These are phyloP conservation scores for Argyresthia goedartella DNA, from an alignment of 2,888 invertebrate species.

Conservation along the genomic window DNA sequence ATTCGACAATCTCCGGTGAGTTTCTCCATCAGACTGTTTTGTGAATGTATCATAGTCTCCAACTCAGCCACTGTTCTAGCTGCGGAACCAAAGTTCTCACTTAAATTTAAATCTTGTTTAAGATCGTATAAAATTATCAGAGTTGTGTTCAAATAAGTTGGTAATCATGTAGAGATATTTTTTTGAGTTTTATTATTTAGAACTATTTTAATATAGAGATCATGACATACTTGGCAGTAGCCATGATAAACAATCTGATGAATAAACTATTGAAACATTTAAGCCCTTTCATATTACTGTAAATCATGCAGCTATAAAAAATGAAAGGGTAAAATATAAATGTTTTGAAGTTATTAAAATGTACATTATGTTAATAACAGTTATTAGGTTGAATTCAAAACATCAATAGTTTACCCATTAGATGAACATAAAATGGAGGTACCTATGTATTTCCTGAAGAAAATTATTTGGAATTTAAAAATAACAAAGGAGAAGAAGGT, in stretches of 20 bases:
- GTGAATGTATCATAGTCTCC: slow-evolving; percentile 90
- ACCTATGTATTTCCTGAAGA: not conserved
- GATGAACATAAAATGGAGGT: slow-evolving; percentile 16
- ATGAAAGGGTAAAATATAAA: slow-evolving; percentile 70
- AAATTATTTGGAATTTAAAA: too few species aligned
- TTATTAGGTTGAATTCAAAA: slow-evolving; percentile 37
- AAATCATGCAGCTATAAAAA: slow-evolving; percentile 53
- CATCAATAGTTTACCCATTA: slow-evolving; percentile 71
- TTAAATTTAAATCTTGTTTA: not conserved
- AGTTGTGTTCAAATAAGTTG: too few species aligned
- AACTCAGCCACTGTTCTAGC: slow-evolving; percentile 91
- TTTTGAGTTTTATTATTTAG: too few species aligned
- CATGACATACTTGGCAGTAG: too few species aligned
- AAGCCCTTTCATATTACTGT: slow-evolving; percentile 56
- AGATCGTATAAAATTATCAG: too few species aligned
- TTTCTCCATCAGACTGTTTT: slow-evolving; percentile 94
- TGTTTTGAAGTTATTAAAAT: slow-evolving; percentile 51
- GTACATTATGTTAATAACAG: slow-evolving; percentile 17
- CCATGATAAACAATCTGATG: slow-evolving; percentile 72
- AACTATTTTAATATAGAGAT: too few species aligned
- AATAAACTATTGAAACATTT: slow-evolving; percentile 75
- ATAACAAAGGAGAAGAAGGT: too few species aligned
- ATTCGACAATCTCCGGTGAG: slow-evolving; percentile 90
- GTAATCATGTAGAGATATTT: too few species aligned
- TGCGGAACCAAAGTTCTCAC: slow-evolving; percentile 49